These are phyloP conservation scores for Trinorchestia longiramus DNA, from an alignment of 1,140 invertebrate genomes.

Conservation along the genomic window DNA sequence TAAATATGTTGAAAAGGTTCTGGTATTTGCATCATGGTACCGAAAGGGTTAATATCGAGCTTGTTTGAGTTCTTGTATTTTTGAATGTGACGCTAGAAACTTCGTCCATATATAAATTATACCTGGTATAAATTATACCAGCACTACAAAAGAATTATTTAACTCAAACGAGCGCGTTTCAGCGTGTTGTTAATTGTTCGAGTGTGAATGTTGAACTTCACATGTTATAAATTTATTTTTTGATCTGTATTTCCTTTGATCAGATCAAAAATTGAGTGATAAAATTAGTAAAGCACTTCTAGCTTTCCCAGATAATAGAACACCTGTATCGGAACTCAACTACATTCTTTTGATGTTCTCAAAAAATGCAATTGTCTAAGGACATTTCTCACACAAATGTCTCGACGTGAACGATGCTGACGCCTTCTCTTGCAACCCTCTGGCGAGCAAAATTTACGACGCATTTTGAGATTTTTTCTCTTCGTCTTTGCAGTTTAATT, in stretches of 20 bases:
- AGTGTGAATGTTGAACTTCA: no score
- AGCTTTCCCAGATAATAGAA: not conserved
- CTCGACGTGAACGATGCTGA: not conserved
- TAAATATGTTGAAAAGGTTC: no score
- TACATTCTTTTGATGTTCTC: not conserved
- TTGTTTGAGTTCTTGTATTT: no score
- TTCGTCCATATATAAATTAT: no score
- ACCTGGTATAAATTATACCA: no score
- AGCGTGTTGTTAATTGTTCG: not conserved
- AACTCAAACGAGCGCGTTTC: not conserved
- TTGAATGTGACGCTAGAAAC: no score
- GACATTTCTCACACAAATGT: not conserved
- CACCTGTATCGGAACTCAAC: not conserved
- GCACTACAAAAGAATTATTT: no score
- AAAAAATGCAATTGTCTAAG: not conserved
- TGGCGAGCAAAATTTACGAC: not conserved
- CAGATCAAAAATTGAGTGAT: not conserved
- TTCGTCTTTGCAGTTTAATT: constrained; percentile 49
- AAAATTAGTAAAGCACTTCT: not conserved
- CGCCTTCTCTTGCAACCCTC: not conserved
- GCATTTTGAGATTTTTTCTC: constrained; percentile 6
- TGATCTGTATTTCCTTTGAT: not conserved
- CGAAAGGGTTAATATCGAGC: no score
- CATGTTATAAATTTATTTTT: not conserved
- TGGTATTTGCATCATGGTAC: no score